These are phyloP conservation scores for Dunckerocampus dactyliophorus DNA, from an alignment of 2,113 vertebrate genomes.

Conservation along the genomic window DNA sequence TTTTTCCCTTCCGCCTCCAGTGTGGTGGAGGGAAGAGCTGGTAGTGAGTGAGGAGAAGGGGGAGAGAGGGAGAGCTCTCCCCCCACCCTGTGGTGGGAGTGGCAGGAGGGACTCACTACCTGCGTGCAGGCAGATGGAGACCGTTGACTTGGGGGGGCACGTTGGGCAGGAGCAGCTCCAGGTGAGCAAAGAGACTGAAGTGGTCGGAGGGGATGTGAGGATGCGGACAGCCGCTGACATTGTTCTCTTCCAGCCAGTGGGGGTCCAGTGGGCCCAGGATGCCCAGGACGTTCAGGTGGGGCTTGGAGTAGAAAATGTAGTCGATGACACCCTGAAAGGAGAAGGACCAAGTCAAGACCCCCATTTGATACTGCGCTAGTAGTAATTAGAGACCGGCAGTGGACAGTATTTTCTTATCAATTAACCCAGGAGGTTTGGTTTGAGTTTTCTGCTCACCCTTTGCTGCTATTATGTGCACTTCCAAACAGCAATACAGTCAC, in stretches of 20 bases:
- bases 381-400: background rate
- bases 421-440: too few species aligned
- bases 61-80: conserved; percentile 57
- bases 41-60: conserved; percentile 70
- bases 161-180: conserved; percentile 95
- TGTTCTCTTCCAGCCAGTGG: conserved; percentile 96
- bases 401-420: too few species aligned
- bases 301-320: conserved; percentile 98
- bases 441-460: too few species aligned
- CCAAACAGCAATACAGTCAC: too few species aligned
- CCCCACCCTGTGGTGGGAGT: conserved; percentile 75
- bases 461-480: too few species aligned
- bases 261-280: conserved; percentile 94
- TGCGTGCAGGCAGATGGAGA: conserved; percentile 92
- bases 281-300: conserved; percentile 94
- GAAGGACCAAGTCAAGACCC: background rate
- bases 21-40: conserved; percentile 59
- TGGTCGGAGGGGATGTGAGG: conserved; percentile 98
- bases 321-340: conserved; percentile 92
- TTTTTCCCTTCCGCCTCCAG: conserved; percentile 76
- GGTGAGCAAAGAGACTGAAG: conserved; percentile 98
- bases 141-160: conserved; percentile 86
- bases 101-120: conserved; percentile 82
- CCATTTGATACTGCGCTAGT: background rate
- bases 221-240: conserved; percentile 94